Evolutionary conservation across 2,113 vertebrate genomes (phyloP).

Genomic region (Alligator mississippiensis): DNA sequence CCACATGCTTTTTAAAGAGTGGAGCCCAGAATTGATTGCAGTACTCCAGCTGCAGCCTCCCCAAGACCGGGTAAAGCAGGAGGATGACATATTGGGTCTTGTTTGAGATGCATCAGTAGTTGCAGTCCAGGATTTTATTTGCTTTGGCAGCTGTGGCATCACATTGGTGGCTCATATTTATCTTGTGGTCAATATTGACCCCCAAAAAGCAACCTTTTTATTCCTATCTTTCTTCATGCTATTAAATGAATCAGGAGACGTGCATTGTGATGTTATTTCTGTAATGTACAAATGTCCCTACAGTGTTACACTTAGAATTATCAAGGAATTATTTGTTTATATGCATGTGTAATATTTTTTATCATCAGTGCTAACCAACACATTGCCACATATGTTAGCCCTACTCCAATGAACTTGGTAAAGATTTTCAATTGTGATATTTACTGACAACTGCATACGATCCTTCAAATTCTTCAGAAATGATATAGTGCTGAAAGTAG

Average conservation of each 20-base stretch:
- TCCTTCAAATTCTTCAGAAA: background rate
- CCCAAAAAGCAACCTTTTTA: background rate
- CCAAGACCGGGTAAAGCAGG: too few species aligned
- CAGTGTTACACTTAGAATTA: background rate
- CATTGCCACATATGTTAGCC: background rate
- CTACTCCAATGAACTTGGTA: background rate
- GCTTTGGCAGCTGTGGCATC: too few species aligned
- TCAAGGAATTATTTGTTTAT: background rate
- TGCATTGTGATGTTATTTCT: slow-evolving; percentile 13
- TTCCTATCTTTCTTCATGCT: background rate
- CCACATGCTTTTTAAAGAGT: too few species aligned
- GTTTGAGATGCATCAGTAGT: too few species aligned
- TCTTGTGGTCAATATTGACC: too few species aligned
- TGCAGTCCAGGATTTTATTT: too few species aligned
- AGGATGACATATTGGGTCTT: too few species aligned
- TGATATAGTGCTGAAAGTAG: background rate
- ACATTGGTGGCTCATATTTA: too few species aligned
- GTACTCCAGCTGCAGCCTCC: too few species aligned
- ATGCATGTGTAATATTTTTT: background rate
- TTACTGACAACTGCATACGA: background rate
- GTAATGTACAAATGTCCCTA: background rate
- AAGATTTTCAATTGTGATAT: background rate
- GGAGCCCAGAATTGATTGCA: too few species aligned
- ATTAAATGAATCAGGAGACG: background rate
- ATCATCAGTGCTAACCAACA: slow-evolving; percentile 4